These are phyloP conservation scores for Benthosema pterotum DNA, from an alignment of 2,797 vertebrate species.

Conservation along the genomic window DNA sequence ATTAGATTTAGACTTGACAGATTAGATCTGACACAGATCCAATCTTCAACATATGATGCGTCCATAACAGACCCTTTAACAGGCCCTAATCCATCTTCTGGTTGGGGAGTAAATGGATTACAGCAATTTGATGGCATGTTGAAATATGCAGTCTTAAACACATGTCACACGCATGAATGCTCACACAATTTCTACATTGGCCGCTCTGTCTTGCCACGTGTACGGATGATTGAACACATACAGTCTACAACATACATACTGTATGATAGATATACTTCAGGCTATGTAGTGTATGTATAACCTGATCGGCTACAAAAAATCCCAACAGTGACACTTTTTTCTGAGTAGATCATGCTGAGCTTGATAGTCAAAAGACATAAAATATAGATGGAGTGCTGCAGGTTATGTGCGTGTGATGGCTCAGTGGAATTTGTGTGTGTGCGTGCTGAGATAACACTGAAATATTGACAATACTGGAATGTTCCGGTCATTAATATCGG, in stretches of 20 bases:
- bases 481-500: too few relatives aligned
- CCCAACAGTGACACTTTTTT: slow-evolving; percentile 30
- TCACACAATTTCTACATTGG: neutral
- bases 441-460: neutral
- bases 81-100: neutral
- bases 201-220: slow-evolving; percentile 6
- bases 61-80: too few relatives aligned
- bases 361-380: slow-evolving; percentile 24
- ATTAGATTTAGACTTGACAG: too few relatives aligned
- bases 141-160: slow-evolving; percentile 2
- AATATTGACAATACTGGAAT: too few relatives aligned
- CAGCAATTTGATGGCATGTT: slow-evolving; percentile 10
- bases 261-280: neutral
- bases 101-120: neutral
- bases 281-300: neutral
- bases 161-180: neutral
- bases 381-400: slow-evolving; percentile 39
- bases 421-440: slow-evolving; percentile 23
- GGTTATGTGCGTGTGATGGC: slow-evolving; percentile 36
- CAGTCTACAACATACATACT: neutral
- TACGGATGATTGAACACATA: slow-evolving; percentile 39
- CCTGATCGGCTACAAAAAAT: slow-evolving; percentile 20
- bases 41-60: too few relatives aligned
- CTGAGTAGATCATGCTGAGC: slow-evolving; percentile 19
- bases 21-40: too few relatives aligned